phyloP scores from a whole-genome alignment of 2,888 invertebrate genomes.

The Latrodectus hesperus region DNA sequence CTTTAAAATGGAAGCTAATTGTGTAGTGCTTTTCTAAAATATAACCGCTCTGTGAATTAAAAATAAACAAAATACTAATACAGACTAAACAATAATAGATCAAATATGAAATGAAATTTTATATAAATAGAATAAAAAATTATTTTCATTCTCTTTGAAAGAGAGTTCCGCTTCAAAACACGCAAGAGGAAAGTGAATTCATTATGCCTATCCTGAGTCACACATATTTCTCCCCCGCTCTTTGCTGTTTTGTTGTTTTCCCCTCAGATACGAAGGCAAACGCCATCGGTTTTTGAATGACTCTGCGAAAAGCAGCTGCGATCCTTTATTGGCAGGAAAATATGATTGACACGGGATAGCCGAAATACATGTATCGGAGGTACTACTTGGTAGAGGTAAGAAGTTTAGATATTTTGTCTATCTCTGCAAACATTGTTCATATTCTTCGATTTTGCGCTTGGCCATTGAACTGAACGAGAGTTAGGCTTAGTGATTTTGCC shows the following conservation, averaged over 20 bases:
- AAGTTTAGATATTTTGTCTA: neutral
- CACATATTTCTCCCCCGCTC: conserved; percentile 3
- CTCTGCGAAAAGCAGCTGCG: conserved; percentile 23
- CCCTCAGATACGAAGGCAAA: conserved; percentile 9
- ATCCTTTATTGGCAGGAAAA: conserved; percentile 22
- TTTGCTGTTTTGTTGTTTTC: neutral
- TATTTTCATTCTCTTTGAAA: too few species aligned
- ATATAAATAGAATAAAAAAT: too few species aligned
- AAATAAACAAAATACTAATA: too few species aligned
- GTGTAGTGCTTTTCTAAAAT: too few species aligned
- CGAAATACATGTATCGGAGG: conserved; percentile 65
- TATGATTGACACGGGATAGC: conserved; percentile 67
- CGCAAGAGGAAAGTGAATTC: too few species aligned
- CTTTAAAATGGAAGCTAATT: too few species aligned
- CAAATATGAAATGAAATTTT: too few species aligned
- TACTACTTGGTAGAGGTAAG: conserved; percentile 68
- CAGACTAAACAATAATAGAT: too few species aligned
- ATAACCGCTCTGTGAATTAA: too few species aligned
- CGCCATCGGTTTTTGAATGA: conserved; percentile 45
- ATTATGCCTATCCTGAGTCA: neutral
- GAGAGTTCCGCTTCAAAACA: too few species aligned
- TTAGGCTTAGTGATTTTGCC: conserved; percentile 34
- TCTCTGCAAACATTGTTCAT: neutral
- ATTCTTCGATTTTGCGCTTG: neutral
- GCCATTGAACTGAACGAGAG: conserved; percentile 2